Base-by-base conservation (phyloP, 2,113 vertebrate species). In the Tonatia bakeri region DNA sequence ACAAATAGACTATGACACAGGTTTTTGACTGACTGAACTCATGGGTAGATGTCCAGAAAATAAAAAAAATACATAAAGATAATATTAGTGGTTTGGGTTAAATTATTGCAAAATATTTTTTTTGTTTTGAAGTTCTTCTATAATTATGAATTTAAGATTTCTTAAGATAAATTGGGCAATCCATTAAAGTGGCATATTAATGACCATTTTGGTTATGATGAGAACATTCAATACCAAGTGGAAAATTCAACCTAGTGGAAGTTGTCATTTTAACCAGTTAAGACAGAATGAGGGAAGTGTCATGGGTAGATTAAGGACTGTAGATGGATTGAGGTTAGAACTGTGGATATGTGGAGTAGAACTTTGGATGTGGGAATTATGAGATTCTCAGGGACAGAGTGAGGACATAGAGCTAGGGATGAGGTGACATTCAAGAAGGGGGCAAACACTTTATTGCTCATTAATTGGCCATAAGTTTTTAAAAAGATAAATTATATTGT, bases 271-370 rank as follows among this genome's bases (percentile, higher is more conserved):
- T 81, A 59, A 43, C 33, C 26, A 79, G 0, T 54, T 56, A 87
- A 38, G 19, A 73, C 28, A 89, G 43, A n/a, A 20, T 86, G 24
- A 80, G 40, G 12, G 8, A 31, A 47, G 15, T 16, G 7, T 52
- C 33, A 10, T 8, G 0, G 17, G 50, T 50, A 8, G 7, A 40
- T n/a, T 15, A 45, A 8, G 14, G 1, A 1, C 17, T 72, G 0
- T 33, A 4, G 15, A 1, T 50, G 65, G 33, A 52, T 4, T 28
- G 61, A 64, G 20, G 83, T 79, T 45, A 79, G 83, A 79, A 14
- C 5, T 67, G 1, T 33, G 5, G 26, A 50, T 64, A 5, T 67
- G 65, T 16, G 77, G 7, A 70, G 14, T 45, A 38, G 26, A 73
- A 64, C 45, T 52, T 52, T 81, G 45, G 4, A 1, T 40, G 19